Conservation (phyloP, 2,888 invertebrate species). For the Terebella lapidaria region DNA sequence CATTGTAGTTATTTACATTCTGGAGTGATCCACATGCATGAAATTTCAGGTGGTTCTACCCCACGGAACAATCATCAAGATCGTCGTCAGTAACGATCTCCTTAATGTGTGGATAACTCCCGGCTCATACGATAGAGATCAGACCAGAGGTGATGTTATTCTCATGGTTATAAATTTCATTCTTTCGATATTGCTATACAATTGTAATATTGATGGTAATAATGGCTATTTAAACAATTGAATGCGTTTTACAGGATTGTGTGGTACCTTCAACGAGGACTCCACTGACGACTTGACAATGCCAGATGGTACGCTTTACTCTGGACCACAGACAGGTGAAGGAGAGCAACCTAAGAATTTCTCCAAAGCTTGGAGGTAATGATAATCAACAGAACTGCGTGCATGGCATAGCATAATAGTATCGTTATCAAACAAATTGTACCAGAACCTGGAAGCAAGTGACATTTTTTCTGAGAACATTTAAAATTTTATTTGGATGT, state of each 20-base stretch:
- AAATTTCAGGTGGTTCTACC: conserved; percentile 3
- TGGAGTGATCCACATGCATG: too few relatives aligned
- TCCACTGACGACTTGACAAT: conserved; percentile 15
- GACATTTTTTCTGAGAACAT: neutral
- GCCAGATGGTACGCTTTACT: conserved; percentile 11
- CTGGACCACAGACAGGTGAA: neutral
- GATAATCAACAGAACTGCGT: neutral
- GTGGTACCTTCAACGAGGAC: conserved; percentile 19
- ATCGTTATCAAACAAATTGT: too few relatives aligned
- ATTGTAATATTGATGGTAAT: neutral
- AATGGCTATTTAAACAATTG: neutral
- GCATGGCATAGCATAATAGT: neutral
- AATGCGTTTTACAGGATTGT: conserved; percentile 11
- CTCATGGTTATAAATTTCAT: neutral
- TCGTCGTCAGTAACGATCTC: neutral
- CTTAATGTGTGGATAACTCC: conserved; percentile 3
- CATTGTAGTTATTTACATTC: too few relatives aligned
- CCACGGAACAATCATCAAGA: conserved; percentile 1
- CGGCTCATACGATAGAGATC: neutral
- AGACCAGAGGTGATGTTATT: neutral
- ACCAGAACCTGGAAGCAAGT: too few relatives aligned
- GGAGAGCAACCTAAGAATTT: neutral
- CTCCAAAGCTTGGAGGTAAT: neutral
- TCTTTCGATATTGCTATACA: too few relatives aligned
- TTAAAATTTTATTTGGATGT: neutral